Base-by-base conservation (phyloP, 2,797 vertebrate species). In the Spinus pinus region DNA sequence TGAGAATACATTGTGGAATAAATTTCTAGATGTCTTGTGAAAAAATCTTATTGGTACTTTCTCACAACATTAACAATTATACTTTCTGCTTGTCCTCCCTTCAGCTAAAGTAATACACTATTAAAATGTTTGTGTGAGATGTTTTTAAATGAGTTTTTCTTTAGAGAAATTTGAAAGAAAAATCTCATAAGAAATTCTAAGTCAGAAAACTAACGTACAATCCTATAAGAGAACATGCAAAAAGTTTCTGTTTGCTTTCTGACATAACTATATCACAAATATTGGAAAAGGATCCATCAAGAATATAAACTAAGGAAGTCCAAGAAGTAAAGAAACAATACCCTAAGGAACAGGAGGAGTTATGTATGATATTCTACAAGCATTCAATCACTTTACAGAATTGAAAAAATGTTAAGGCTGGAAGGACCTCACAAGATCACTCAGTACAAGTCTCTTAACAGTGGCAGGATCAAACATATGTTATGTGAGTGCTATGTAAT, bases 341-440 rank as follows among this genome's bases (percentile, higher is more conserved):
- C 44, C 21, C 61, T 46, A 65, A 88, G 47, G 70, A 91, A 78
- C 21, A 78, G 75, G 53, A 85, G 70, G 46, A 66, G 22, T 69
- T 86, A 72, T 14, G 27, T 30, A 46, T 60, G 6, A 67, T 91
- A 90, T 92, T 69, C 80, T 88, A 56, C 44, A 81, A 73, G 87
- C 58, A 86, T 30, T 87, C 47, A 88, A 83, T 16, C 64, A 62
- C 70, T 84, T 85, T 39, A 78, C 49, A 88, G 72, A 88, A 88
- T 6, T 69, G 56, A 71, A 94, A 88, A 88, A 79, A 93, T 12
- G 14, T 47, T 51, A 86, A 86, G 41, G 47, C 62, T 95, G 83
- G 74, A 92, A 90, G 77, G 93, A 92, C 83, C 92, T 93, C 86
- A 83, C 86, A 95, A 64, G 92, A 93, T 91, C 75, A 72, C 57